Evolutionary conservation across 2,888 invertebrate species (phyloP), one percentile per base, ranked within the genome.

Genomic region (Netelia fuscicornis): DNA sequence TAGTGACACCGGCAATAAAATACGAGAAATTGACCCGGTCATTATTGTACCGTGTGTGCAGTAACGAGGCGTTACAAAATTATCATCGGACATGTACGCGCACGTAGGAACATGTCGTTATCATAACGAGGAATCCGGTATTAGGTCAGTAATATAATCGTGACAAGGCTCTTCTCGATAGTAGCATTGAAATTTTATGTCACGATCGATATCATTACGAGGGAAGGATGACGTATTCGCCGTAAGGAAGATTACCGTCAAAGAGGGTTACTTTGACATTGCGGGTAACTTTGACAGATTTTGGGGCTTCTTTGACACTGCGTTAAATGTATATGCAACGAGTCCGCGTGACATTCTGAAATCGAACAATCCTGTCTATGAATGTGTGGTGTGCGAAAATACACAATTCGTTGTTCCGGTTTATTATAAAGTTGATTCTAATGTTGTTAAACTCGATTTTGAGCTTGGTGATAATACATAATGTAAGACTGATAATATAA

Each of bases 1-100:
- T 86, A 75, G 64, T 72, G 42, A 13, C 86, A 86, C 83, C 84
- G 89, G 89, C 88, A 86, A 90, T 88, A 87, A 90, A 88, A 88
- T 87, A 87, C 86, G 86, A 90, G 70, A 30, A 48, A 13, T 23
- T 58, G 17, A 37, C 37, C 20, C n/a, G 8, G 58, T 77, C 76
- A 68, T 84, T 72, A 77, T 48, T 37, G 23, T 58, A 58, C 44
- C 20, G 67, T 10, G 44, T 62, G 60, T 62, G 37, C 6, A 20
- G 20, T 68, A 78, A 84, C 64, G 72, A 77, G 81, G 83, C 71
- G 75, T 81, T 30, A 75, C 81, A 65, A 83, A 86, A 86, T 86
- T 72, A 86, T 81, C 78, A 81, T 85, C 56, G 52, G 54, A 17
- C 44, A 42, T 48, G 11, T 11, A 42, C 13, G 44, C 13, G 10